Conservation (phyloP, 2,797 vertebrate genomes). For the Pteronotus mesoamericanus region DNA sequence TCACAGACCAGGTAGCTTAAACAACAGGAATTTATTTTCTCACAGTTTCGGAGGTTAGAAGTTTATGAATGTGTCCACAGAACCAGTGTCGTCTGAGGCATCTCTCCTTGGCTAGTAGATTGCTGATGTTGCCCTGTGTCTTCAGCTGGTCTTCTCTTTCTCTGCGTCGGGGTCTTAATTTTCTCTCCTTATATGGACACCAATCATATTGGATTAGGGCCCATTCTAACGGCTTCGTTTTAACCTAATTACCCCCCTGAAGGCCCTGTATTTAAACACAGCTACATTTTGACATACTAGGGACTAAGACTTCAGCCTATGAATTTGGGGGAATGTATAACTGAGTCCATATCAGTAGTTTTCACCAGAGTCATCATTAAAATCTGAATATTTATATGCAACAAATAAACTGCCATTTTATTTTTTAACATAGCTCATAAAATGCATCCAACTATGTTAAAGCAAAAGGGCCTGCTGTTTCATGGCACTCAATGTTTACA, state of each 20-base stretch:
- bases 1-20: not conserved
- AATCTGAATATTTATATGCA: not conserved
- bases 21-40: not conserved
- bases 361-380: constrained; percentile 12
- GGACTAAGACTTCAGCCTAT: not conserved
- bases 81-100: not conserved
- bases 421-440: not conserved
- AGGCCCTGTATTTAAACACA: not conserved
- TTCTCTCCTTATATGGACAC: not conserved
- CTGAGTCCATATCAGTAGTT: not conserved
- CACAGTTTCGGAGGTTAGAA: not conserved
- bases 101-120: not conserved
- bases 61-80: not conserved
- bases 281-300: not conserved
- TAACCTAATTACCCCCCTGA: not conserved
- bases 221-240: not conserved
- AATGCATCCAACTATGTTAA: constrained; percentile 7
- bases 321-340: not conserved
- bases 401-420: constrained; percentile 21
- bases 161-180: not conserved
- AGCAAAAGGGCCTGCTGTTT: constrained; percentile 13
- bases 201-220: not conserved
- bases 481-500: not conserved
- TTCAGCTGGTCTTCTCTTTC: not conserved
- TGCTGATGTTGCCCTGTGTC: not conserved